Base-by-base conservation (phyloP, 2,113 vertebrate genomes). In the Leuciscus idus region DNA sequence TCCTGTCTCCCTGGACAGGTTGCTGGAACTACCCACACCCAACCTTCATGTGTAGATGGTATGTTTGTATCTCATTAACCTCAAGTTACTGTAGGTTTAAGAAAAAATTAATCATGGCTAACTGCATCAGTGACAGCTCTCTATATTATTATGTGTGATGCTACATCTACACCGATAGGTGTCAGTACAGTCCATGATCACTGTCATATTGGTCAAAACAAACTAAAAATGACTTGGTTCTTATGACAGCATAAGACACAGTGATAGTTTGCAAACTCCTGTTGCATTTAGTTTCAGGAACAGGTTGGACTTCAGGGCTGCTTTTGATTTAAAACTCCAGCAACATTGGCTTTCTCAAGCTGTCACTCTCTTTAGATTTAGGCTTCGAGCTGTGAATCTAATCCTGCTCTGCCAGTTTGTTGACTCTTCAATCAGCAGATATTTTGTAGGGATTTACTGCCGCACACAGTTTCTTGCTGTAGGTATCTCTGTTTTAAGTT, bases 21-120 rank as follows among this genome's bases (percentile, higher is more conserved):
- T 48, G 98, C 98, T 0, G 97, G 98, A 8, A 99, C 98, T 0
- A 98, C 97, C 0, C 93, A 95, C 59, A 96, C 97, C 0, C 93
- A 94, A 90, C 97, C 98, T 89, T 99, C 97, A 6, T 99, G 98
- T 1, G 98, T 99, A 70, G 98, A 99, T 95, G 97, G 97, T 99
- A 96, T 55, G 73, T 74, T 86, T 84, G 6, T 57, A 57, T 57
- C 55, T 23, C 19, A 57, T 57, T 57, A 57, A 57, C 19, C 19
- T 57, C 7, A 2, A 23, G 9, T 23, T 23, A 57, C 88, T 75
- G 12, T 15, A 12, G 19, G n/a, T n/a, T 62, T 33, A 72, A 33
- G 68, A 72, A 26, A 39, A 21, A 72, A 33, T 39, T 1, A 72
- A 33, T 30, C 68, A 19, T 8, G 30, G 17, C 7, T 36, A 72